phyloP scores from a whole-genome alignment of 2,113 vertebrate genomes.

The Lampris megalopsis region DNA sequence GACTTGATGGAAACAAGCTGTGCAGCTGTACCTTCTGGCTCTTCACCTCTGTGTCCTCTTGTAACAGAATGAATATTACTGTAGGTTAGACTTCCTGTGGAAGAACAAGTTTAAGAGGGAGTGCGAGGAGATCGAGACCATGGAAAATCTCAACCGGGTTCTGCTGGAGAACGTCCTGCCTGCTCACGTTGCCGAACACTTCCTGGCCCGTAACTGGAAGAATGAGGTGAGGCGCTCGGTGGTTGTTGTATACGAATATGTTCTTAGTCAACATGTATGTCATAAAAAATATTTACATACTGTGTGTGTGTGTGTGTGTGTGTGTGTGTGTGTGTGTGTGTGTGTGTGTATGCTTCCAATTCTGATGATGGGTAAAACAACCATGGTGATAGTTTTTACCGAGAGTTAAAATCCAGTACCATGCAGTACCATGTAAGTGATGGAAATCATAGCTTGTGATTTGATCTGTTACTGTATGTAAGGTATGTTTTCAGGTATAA shows the following conservation, averaged over 20 bases:
- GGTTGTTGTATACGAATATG: not conserved
- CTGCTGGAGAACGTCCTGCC: slow-evolving; percentile 97
- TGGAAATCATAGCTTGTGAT: too few relatives aligned
- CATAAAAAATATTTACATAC: too few relatives aligned
- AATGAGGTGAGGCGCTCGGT: slow-evolving; percentile 88
- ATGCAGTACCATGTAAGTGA: too few relatives aligned
- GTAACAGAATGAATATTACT: slow-evolving; percentile 99
- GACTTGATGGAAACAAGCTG: slow-evolving; percentile 91
- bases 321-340: too few relatives aligned
- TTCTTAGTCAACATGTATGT: not conserved
- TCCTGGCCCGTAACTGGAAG: slow-evolving; percentile 96
- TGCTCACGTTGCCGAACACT: slow-evolving; percentile 97
- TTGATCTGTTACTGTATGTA: too few relatives aligned
- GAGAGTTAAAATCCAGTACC: too few relatives aligned
- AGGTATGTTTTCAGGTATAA: too few relatives aligned
- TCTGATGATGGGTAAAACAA: too few relatives aligned
- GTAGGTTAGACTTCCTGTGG: slow-evolving; percentile 99
- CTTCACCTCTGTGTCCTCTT: slow-evolving; percentile 99
- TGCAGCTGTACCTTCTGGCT: slow-evolving; percentile 76
- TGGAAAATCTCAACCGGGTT: slow-evolving; percentile 98
- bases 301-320: too few relatives aligned
- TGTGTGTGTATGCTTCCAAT: too few relatives aligned
- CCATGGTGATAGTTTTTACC: too few relatives aligned
- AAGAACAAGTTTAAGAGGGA: slow-evolving; percentile 99
- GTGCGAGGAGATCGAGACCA: slow-evolving; percentile 98